These are phyloP conservation scores for Pterobdella sp. DNA, from an alignment of 2,888 invertebrate genomes.

Conservation along the genomic window DNA sequence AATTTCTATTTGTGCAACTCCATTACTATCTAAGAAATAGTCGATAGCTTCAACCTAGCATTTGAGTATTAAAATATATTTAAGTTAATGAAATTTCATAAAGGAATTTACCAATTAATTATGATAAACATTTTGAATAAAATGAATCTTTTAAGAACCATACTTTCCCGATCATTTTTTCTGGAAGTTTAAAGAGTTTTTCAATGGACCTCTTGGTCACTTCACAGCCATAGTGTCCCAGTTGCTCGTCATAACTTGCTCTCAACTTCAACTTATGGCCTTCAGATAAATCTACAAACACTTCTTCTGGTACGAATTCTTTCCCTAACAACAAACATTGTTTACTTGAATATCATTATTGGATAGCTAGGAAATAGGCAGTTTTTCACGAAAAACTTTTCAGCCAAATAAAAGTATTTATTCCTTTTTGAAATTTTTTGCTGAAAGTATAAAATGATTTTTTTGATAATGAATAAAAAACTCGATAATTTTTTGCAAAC, in stretches of 20 bases:
- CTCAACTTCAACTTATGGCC: slow-evolving; percentile 32
- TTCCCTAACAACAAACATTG: too few species aligned
- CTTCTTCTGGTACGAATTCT: slow-evolving; percentile 35
- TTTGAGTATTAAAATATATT: not conserved
- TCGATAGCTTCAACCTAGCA: slow-evolving; percentile 36
- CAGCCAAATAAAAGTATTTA: too few species aligned
- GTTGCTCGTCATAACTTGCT: slow-evolving; percentile 37
- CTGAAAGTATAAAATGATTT: too few species aligned
- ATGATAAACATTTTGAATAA: not conserved
- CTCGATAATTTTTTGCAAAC: too few species aligned
- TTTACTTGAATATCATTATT: too few species aligned
- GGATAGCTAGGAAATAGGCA: too few species aligned
- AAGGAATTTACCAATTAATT: not conserved
- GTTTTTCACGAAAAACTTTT: too few species aligned
- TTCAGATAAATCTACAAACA: slow-evolving; percentile 33
- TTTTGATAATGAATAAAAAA: too few species aligned
- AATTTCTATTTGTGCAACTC: slow-evolving; percentile 37
- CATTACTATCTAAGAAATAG: slow-evolving; percentile 35
- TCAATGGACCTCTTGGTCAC: slow-evolving; percentile 33
- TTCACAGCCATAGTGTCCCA: slow-evolving; percentile 37
- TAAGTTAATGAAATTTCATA: not conserved
- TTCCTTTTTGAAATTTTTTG: too few species aligned
- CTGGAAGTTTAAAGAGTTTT: slow-evolving; percentile 37
- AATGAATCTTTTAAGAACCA: not conserved
- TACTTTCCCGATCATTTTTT: slow-evolving; percentile 31